phyloP scores from a whole-genome alignment of 2,797 vertebrate genomes.

The Ctenosaura bakeri region DNA sequence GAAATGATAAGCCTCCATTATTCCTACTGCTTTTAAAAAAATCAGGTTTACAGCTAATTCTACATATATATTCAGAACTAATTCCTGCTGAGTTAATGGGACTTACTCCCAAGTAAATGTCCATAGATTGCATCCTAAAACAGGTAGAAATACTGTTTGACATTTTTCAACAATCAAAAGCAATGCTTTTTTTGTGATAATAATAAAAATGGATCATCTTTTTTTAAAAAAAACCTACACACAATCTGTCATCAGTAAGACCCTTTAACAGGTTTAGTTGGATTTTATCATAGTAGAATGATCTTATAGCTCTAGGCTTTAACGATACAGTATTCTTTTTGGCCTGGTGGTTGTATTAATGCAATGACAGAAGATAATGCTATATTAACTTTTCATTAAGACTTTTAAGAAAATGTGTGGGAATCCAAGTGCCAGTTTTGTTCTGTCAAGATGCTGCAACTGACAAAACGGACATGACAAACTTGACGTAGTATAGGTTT shows the following conservation, averaged over 20 bases:
- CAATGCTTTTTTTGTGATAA: slow-evolving; percentile 49
- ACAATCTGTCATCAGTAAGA: slow-evolving; percentile 29
- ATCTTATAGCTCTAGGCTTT: slow-evolving; percentile 47
- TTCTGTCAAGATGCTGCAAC: slow-evolving; percentile 39
- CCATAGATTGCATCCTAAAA: not conserved
- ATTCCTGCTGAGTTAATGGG: not conserved
- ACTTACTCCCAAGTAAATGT: not conserved
- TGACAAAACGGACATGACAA: not conserved
- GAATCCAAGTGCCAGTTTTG: not conserved
- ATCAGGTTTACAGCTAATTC: not conserved
- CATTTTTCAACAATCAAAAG: slow-evolving; percentile 38
- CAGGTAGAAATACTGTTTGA: not conserved
- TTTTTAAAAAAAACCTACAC: not conserved
- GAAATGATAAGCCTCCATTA: not conserved
- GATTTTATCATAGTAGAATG: slow-evolving; percentile 58
- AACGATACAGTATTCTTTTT: slow-evolving; percentile 55
- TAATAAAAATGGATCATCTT: slow-evolving; percentile 62
- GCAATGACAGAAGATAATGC: slow-evolving; percentile 47
- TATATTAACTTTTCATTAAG: slow-evolving; percentile 30
- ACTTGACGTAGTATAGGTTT: not conserved
- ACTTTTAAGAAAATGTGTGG: slow-evolving; percentile 17
- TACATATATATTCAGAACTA: not conserved
- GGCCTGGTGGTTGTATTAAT: slow-evolving; percentile 29
- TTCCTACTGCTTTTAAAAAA: not conserved
- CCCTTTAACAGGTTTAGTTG: slow-evolving; percentile 49